Evolutionary conservation across 2,797 vertebrate genomes (phyloP).

Genomic region (Todus mexicanus): DNA sequence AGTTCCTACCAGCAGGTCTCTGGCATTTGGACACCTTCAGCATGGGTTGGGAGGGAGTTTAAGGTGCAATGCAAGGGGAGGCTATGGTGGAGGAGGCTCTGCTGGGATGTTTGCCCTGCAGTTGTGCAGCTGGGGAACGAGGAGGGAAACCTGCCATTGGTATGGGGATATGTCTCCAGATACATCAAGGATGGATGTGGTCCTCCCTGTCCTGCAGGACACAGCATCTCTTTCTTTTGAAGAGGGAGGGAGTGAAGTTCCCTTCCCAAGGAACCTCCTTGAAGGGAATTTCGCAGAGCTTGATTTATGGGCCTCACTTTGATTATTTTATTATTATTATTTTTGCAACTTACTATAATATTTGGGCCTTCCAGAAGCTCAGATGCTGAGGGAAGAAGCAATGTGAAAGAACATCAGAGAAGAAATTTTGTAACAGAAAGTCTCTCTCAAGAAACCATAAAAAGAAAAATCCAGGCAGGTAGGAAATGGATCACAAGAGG

Average conservation of each 20-base stretch:
- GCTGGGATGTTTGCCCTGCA: background rate
- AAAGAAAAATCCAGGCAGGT: background rate
- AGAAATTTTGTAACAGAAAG: background rate
- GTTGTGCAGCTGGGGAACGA: background rate
- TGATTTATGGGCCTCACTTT: background rate
- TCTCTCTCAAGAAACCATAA: background rate
- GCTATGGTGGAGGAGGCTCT: background rate
- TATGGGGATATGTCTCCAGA: background rate
- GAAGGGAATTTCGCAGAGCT: background rate
- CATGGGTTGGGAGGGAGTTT: background rate
- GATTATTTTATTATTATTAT: background rate
- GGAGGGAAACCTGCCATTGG: background rate
- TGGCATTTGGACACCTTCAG: background rate
- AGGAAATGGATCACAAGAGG: background rate
- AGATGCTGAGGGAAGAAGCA: background rate
- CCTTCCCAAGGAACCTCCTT: background rate
- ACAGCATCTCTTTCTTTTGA: background rate
- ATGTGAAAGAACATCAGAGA: background rate
- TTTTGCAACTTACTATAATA: background rate
- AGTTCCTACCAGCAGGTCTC: background rate
- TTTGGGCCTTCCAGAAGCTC: background rate
- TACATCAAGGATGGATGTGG: background rate
- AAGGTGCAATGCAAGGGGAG: background rate
- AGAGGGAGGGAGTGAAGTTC: background rate
- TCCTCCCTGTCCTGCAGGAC: background rate